phyloP scores from a whole-genome alignment of 2,797 vertebrate species.

The Nyctalus aviator region DNA sequence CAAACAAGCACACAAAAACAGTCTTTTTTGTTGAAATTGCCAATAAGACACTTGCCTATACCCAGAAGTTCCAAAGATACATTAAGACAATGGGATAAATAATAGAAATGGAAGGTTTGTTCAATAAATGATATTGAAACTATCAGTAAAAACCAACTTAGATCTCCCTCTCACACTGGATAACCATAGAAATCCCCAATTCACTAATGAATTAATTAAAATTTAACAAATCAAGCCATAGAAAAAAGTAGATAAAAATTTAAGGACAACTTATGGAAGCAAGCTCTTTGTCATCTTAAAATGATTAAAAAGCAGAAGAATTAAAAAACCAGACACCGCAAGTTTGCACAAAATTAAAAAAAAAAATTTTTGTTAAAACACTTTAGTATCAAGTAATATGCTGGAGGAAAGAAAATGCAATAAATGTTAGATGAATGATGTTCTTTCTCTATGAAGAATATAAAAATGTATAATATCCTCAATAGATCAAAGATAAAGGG shows the following conservation, averaged over 20 bases:
- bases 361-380: not conserved
- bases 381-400: not conserved
- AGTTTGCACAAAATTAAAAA: not conserved
- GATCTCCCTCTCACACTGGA: not conserved
- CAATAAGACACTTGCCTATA: not conserved
- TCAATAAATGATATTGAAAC: not conserved
- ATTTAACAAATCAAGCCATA: not conserved
- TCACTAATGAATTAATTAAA: not conserved
- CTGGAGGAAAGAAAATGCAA: not conserved
- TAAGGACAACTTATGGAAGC: not conserved
- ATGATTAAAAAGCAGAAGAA: not conserved
- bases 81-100: not conserved
- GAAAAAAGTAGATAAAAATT: slow-evolving; percentile 1
- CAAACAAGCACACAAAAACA: not conserved
- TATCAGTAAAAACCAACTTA: slow-evolving; percentile 16
- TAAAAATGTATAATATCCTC: not conserved
- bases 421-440: not conserved
- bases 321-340: not conserved
- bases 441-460: not conserved
- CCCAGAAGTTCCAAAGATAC: not conserved
- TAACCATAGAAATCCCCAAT: not conserved
- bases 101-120: not conserved
- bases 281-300: not conserved
- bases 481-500: not conserved
- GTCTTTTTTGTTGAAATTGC: not conserved